Evolutionary conservation across 2,888 invertebrate species (phyloP).

Genomic region (Lepidonotus clava): DNA sequence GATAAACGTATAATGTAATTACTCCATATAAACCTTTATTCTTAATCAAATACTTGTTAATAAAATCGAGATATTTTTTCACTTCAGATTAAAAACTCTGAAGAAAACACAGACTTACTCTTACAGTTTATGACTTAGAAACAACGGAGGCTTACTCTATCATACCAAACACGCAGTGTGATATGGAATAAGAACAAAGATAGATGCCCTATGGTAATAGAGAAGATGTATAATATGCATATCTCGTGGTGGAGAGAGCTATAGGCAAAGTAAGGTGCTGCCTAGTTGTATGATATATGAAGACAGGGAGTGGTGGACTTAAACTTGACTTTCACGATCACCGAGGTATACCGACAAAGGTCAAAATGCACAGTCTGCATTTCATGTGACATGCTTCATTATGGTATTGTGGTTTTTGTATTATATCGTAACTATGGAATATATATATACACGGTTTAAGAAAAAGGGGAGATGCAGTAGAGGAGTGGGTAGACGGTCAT

Average conservation of each 20-base stretch:
- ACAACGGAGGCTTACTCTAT: not conserved
- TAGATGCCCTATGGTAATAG: conserved; percentile 12
- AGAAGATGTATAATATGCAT: not conserved
- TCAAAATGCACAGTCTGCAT: conserved; percentile 42
- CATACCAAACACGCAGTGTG: not conserved
- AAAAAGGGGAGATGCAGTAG: conserved; percentile 37
- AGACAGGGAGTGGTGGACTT: conserved; percentile 7
- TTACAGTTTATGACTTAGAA: not conserved
- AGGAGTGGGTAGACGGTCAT: conserved; percentile 34
- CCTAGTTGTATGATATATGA: not conserved
- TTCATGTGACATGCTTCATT: conserved; percentile 34
- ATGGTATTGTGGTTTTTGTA: conserved; percentile 27
- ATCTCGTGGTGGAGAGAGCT: conserved; percentile 11
- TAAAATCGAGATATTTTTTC: not conserved
- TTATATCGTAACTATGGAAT: conserved; percentile 16
- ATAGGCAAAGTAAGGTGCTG: conserved; percentile 45
- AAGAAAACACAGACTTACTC: not conserved
- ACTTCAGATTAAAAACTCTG: not conserved
- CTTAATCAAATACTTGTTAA: no score
- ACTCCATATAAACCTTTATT: no score
- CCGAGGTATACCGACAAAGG: conserved; percentile 41
- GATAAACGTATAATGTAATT: no score
- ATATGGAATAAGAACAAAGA: conserved; percentile 14
- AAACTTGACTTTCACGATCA: conserved; percentile 41
- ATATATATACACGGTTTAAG: conserved; percentile 17